Conservation (phyloP, 2,113 vertebrate species). For the Burhinus oedicnemus region DNA sequence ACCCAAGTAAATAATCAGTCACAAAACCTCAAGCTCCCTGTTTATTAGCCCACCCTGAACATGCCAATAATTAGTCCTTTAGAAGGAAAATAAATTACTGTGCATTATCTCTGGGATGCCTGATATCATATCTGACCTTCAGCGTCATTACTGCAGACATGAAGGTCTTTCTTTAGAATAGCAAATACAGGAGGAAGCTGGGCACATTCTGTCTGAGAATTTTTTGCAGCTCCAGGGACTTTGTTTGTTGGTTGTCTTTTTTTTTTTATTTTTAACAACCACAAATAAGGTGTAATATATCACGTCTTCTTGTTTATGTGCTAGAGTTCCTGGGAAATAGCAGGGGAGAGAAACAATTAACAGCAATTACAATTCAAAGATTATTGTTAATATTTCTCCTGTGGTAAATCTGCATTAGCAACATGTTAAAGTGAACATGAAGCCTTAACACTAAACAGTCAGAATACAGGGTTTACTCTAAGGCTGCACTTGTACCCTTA, state of each 20-base stretch:
- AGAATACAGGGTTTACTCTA: neutral
- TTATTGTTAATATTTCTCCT: neutral
- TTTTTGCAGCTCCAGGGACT: neutral
- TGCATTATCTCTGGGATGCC: slow-evolving; percentile 53
- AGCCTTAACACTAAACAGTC: neutral
- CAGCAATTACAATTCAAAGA: neutral
- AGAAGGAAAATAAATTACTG: slow-evolving; percentile 67
- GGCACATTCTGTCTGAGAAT: neutral
- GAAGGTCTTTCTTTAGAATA: slow-evolving; percentile 43
- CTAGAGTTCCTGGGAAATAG: neutral
- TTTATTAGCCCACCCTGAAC: slow-evolving; percentile 45
- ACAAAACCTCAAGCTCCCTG: slow-evolving; percentile 5
- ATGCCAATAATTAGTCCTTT: slow-evolving; percentile 68
- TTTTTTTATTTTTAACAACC: neutral
- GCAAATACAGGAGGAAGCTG: neutral
- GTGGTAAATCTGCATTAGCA: neutral
- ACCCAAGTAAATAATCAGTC: slow-evolving; percentile 39
- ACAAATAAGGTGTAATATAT: neutral
- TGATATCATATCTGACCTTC: slow-evolving; percentile 71
- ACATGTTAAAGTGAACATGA: neutral
- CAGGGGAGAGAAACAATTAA: neutral
- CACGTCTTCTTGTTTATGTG: neutral
- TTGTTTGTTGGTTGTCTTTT: neutral
- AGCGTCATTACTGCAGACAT: slow-evolving; percentile 59
- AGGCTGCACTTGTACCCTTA: neutral